Evolutionary conservation across 2,797 vertebrate species (phyloP), one percentile per base, ranked within the genome.

Genomic region (Centropyge bicolor): DNA sequence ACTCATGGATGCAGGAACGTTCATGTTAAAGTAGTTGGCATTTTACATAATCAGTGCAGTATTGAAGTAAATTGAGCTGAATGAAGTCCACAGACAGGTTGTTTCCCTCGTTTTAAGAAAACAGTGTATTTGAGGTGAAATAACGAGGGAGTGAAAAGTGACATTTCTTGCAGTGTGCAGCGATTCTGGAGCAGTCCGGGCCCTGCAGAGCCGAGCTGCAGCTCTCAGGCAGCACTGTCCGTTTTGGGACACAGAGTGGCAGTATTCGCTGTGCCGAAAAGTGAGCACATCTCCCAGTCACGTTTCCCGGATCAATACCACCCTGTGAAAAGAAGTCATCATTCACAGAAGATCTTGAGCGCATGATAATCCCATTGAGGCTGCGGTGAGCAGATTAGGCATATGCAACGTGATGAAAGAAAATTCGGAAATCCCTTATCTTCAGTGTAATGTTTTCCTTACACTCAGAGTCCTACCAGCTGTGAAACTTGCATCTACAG

Each of bases 191-290:
- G 61, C 20, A 41, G 69, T 36, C 3, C n/a, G 62, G 17, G 36
- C 19, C 51, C 54, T 60, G 74, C 35, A 80, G 67, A 76, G 60
- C 19, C 1, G 64, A 82, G 79, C 31, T 72, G 52, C 69, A 78
- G 36, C n/a, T 80, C 70, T 76, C 59, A 81, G 74, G 85, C 86
- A 91, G 94, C 91, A 93, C 89, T 79, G 19, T 91, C 93, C 80
- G 76, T 62, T 86, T 92, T 83, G 87, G 75, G 89, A 94, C 95
- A 94, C 95, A 93, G 83, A 92, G 95, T 93, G 95, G 94, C 95
- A 95, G 94, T 94, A 92, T 95, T 95, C 90, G 84, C 94, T 95
- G 84, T 90, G 65, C 67, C 83, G 86, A 92, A 83, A 91, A 92
- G 64, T 46, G 64, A 83, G 81, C 70, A 52, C 48, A 35, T 60